phyloP scores from a whole-genome alignment of 2,113 vertebrate genomes.

The Craseonycteris thonglongyai region DNA sequence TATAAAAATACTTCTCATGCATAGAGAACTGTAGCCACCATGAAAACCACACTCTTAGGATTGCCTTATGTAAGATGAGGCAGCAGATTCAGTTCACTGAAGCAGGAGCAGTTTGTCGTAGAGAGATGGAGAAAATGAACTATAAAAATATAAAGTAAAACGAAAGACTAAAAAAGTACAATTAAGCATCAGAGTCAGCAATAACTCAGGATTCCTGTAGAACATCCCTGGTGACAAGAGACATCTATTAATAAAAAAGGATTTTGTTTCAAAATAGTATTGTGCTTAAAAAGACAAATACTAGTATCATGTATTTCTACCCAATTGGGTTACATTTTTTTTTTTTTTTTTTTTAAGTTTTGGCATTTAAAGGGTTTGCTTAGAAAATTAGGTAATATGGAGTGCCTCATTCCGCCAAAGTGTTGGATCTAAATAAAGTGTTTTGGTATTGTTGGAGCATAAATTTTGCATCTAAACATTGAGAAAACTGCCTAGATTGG shows the following conservation, averaged over 20 bases:
- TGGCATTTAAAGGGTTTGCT: background rate
- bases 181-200: background rate
- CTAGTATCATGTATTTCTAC: background rate
- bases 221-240: background rate
- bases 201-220: background rate
- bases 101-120: background rate
- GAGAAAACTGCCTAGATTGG: background rate
- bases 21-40: background rate
- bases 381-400: background rate
- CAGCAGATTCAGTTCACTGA: background rate
- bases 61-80: background rate
- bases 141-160: background rate
- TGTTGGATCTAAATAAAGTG: background rate
- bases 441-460: background rate
- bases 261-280: background rate
- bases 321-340: background rate
- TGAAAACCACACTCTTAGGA: background rate
- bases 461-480: conserved; percentile 12
- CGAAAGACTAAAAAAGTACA: background rate
- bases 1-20: background rate
- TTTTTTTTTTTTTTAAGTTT: background rate
- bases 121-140: background rate
- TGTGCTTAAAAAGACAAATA: background rate
- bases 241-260: background rate
- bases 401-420: background rate